Base-by-base conservation (phyloP, 2,888 invertebrate genomes). In the Sarcophaga variegata region DNA sequence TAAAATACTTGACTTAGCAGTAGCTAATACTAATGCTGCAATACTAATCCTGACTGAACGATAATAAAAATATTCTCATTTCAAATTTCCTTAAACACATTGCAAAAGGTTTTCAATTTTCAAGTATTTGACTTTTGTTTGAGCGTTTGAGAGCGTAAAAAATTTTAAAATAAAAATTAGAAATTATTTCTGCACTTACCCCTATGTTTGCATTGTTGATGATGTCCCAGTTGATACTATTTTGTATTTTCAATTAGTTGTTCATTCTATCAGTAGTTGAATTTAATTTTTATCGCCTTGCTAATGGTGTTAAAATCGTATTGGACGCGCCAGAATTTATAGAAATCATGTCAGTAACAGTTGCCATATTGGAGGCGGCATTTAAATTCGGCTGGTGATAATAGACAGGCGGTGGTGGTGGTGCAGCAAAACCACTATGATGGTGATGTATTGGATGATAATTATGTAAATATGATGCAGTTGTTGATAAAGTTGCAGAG, bases 381-480 rank as follows among this genome's bases (percentile, higher is more conserved):
- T 79, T 83, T 27, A 63, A 66, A 63, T 63, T 76, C 8, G 80
- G 72, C 8, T 83, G 83, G 47, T 83, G 80, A 76, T 84, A 86
- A 60, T 86, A 86, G 10, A 80, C 72, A 12, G 86, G 54, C 45
- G 67, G 20, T 14, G 64, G 47, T 49, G 25, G 70, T 17, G 11
- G 66, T 60, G 66, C 88, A 17, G 11, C 81, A 10, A 37, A 37
- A 37, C 37, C 37, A 37, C 37, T 37, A 37, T 37, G 37, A 2
- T 63, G 86, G 27, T 70, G 89, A 75, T 86, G 85, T 74, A 80
- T 64, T 60, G 85, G 74, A 63, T 86, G 86, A 83, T 88, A 86
- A 72, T 82, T 88, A 63, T 83, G 85, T 67, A 83, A 64, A 78
- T 78, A 83, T 47, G 85, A 81, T 27, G 82, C 86, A 86, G 80